phyloP scores from a whole-genome alignment of 2,113 vertebrate species.

The Lophochroa leadbeateri region DNA sequence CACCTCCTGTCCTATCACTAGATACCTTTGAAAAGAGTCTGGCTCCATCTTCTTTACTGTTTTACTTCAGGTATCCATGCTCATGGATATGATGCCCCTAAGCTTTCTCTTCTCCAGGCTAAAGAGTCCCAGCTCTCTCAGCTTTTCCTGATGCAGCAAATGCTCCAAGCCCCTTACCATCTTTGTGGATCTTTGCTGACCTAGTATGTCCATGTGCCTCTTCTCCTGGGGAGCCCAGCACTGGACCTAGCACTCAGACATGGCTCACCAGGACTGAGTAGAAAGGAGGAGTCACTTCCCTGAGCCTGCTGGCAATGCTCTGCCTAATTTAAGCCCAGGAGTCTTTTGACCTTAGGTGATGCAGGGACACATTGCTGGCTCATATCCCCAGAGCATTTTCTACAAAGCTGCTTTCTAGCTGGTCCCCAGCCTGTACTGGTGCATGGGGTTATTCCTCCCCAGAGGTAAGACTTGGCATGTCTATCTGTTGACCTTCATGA shows the following conservation, averaged over 20 bases:
- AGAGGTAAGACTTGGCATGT: not conserved
- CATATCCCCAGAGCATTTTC: not conserved
- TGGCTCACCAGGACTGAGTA: not conserved
- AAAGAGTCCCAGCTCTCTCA: not conserved
- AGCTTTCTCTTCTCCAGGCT: not conserved
- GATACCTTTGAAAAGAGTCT: not conserved
- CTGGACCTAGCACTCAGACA: not conserved
- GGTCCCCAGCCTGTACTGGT: not conserved
- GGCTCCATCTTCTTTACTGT: not conserved
- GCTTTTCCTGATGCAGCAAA: not conserved
- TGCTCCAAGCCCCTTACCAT: not conserved
- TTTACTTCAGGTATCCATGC: not conserved
- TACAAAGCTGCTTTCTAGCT: not conserved
- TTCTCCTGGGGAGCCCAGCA: not conserved
- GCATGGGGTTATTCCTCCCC: not conserved
- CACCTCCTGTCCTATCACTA: not conserved
- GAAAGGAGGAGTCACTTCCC: not conserved
- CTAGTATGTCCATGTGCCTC: not conserved
- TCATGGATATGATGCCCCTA: not conserved
- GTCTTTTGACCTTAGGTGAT: not conserved
- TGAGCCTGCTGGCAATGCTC: not conserved
- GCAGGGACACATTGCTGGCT: not conserved
- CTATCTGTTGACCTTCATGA: not conserved
- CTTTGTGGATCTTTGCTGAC: not conserved
- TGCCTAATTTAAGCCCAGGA: not conserved